Evolutionary conservation across 2,888 invertebrate genomes (phyloP), one percentile per base, ranked within the genome.

Genomic region (Dermolepida albohirtum): DNA sequence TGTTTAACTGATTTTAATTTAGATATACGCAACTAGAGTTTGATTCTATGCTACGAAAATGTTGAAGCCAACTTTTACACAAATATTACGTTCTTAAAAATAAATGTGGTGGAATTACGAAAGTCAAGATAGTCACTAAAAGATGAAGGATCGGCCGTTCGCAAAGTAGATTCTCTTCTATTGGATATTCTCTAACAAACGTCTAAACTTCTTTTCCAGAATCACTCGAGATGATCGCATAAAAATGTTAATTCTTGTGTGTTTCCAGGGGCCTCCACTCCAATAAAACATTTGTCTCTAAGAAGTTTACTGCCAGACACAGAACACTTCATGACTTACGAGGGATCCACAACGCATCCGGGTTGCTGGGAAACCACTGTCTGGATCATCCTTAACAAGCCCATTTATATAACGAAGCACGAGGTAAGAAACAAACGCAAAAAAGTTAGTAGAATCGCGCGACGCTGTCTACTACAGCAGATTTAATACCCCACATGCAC

Each of bases 331-430:
- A 94, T 99, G 86, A 98, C 98, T 34, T 99, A 98, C 84, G 97
- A 98, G 82, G 98, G 98, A 22, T 97, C 97, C 74, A 93, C 97
- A 75, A 98, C 98, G 66, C 96, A 96, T 85, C 98, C 98, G 7
- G 96, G 97, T 57, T 99, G 98, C 85, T 96, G 97, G 93, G 98
- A 99, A 85, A 98, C 98, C n/a, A 96, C 97, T 43, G 96, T 97
- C 69, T 99, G 98, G 98, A 91, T 98, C 80, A 94, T 99, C 78
- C 90, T 97, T 84, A 98, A 98, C 86, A 97, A 96, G 84, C 98
- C 98, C 72, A 95, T 98, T 81, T 97, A 97, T 87, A 95, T 98
- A 81, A 95, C 96, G 75, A 92, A 92, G 80, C 94, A 95, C 83
- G 97, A 98, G 92, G 97, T 97, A 85, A 84, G 86, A 44, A 59